A percentile compares a stretch with the other conserved stretches of the same genome.
These are phyloP conservation scores for Apogon talboti DNA, from an alignment of 2,797 vertebrate genomes.

Conservation along the genomic window DNA sequence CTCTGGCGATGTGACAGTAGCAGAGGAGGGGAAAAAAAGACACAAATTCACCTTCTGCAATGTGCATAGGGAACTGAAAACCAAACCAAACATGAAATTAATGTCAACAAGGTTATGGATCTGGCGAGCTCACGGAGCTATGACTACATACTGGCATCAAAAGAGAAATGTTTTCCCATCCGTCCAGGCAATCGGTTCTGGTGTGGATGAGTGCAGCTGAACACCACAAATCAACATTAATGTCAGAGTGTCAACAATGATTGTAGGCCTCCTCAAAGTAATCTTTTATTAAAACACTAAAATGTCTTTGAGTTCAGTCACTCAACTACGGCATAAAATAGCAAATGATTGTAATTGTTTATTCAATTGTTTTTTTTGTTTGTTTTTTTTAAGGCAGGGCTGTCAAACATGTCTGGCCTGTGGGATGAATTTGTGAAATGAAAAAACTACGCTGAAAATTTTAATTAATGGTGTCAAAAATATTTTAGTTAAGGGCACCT, in stretches of 20 bases:
- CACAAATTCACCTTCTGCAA: slow-evolving; percentile 5
- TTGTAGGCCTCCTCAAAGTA: slow-evolving; percentile 35
- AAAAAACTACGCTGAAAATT: too few relatives aligned
- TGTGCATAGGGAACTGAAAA: slow-evolving; percentile 1
- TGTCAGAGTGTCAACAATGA: slow-evolving; percentile 35
- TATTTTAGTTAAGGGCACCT: too few relatives aligned
- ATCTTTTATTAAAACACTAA: slow-evolving; percentile 33
- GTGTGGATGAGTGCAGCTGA: slow-evolving; percentile 31
- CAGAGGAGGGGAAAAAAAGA: background rate
- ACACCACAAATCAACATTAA: slow-evolving; percentile 29
- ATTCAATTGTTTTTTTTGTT: too few relatives aligned
- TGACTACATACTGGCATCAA: slow-evolving; percentile 39
- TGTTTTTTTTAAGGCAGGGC: too few relatives aligned
- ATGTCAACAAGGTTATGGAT: slow-evolving; percentile 42
- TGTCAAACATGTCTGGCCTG: too few relatives aligned
- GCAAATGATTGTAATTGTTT: background rate
- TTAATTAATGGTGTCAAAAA: too few relatives aligned
- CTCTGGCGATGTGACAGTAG: background rate
- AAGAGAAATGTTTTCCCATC: slow-evolving; percentile 15
- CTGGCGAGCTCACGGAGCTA: too few relatives aligned
- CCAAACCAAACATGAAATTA: slow-evolving; percentile 18
- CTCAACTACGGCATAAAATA: too few relatives aligned
- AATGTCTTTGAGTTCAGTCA: background rate
- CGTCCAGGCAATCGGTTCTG: slow-evolving; percentile 17
- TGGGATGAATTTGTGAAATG: too few relatives aligned